A percentile compares a stretch with the other conserved stretches of the same genome.
phyloP scores from a whole-genome alignment of 2,113 vertebrate genomes.

The Sorex araneus region DNA sequence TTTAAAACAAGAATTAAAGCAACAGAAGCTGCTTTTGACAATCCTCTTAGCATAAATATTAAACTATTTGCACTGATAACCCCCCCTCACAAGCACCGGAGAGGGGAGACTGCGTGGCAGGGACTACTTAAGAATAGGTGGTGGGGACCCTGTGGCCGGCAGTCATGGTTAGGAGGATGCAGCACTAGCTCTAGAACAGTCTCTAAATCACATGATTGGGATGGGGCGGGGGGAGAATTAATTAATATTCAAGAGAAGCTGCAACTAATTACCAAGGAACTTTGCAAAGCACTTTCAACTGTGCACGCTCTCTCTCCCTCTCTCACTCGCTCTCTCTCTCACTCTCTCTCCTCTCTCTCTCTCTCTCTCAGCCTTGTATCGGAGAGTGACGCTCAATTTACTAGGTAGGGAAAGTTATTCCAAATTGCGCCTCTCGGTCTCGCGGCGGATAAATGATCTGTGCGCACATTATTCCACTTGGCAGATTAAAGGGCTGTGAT shows the following conservation, averaged over 20 bases:
- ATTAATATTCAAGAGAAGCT: constrained; percentile 87
- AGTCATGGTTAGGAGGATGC: constrained; percentile 72
- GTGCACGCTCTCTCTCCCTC: constrained; percentile 81
- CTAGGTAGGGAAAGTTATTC: constrained; percentile 79
- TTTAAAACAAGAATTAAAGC: constrained; percentile 99
- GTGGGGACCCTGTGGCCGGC: constrained; percentile 74
- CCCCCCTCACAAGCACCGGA: constrained; percentile 71
- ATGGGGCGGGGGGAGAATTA: constrained; percentile 62
- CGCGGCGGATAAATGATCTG: constrained; percentile 82
- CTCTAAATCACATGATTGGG: constrained; percentile 85
- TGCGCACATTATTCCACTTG: constrained; percentile 82
- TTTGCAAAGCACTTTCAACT: constrained; percentile 81
- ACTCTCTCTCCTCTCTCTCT: constrained; percentile 61
- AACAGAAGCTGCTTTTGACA: constrained; percentile 94
- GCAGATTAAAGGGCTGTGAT: constrained; percentile 83
- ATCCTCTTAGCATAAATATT: constrained; percentile 95
- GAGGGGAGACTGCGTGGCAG: constrained; percentile 83
- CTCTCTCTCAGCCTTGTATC: constrained; percentile 80
- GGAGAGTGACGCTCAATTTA: constrained; percentile 78
- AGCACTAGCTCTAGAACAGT: constrained; percentile 72
- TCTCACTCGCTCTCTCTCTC: constrained; percentile 81
- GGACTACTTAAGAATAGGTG: constrained; percentile 81
- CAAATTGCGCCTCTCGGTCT: constrained; percentile 81
- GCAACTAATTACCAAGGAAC: constrained; percentile 85
- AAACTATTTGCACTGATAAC: constrained; percentile 91